Conservation (phyloP, 2,888 invertebrate genomes). For the Microctonus aethiopoides region DNA sequence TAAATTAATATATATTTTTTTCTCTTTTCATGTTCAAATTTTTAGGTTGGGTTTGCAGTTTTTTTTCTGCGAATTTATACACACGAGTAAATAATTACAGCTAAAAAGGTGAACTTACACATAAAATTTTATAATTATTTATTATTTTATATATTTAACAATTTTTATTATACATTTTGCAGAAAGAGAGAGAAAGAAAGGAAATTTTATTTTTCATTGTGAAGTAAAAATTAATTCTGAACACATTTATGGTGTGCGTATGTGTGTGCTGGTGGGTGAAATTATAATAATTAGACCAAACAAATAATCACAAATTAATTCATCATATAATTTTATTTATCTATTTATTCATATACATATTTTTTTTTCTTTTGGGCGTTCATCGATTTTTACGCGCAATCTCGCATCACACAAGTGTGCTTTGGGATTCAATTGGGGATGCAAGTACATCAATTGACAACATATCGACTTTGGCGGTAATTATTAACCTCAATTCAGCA, state of each 20-base stretch:
- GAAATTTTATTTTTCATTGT: too few relatives aligned
- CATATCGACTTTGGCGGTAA: conserved; percentile 32
- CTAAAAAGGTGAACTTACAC: background rate
- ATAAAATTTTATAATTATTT: background rate
- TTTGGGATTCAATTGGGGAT: conserved; percentile 19
- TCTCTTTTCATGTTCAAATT: background rate
- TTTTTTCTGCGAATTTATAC: background rate
- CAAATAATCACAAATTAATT: too few relatives aligned
- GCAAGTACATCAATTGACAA: conserved; percentile 24
- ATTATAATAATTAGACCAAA: too few relatives aligned
- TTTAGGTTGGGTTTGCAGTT: background rate
- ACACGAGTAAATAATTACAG: background rate
- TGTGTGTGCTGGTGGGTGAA: too few relatives aligned
- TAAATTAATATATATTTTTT: background rate
- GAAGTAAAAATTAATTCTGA: too few relatives aligned
- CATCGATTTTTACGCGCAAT: background rate
- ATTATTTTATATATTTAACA: too few relatives aligned
- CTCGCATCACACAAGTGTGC: background rate
- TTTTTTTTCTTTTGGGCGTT: background rate
- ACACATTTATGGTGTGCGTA: too few relatives aligned
- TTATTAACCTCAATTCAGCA: too few relatives aligned
- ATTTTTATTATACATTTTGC: too few relatives aligned
- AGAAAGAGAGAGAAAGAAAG: too few relatives aligned
- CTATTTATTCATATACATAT: background rate
- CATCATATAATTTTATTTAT: too few relatives aligned